Base-by-base conservation (phyloP, 2,113 vertebrate genomes). In the Nibea coibor region DNA sequence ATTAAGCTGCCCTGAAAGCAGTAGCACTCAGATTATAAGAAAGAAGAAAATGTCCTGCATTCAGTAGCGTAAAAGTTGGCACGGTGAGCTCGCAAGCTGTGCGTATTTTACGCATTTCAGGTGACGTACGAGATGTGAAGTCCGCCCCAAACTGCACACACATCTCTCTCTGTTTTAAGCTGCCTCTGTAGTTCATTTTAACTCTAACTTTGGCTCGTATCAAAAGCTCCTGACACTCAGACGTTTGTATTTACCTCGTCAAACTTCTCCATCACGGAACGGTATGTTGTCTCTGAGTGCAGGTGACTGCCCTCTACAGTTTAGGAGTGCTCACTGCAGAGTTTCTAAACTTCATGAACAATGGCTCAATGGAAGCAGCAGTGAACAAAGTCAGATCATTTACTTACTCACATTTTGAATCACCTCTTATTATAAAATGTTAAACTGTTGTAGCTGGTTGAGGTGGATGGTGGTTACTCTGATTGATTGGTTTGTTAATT, bases 221-320 rank as follows among this genome's bases (percentile, higher is more conserved):
- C 6, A 10, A 39, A 39, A 39, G 35, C 35, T 22, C 0, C n/a
- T 16, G 5, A 3, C 2, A 4, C 4, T 11, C 43, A 17, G 42
- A 10, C 17, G 14, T 5, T 4, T 14, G 31, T 45, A 63, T 57
- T 90, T 86, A 93, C 92, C 91, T 93, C 89, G 0, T n/a, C 4
- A 74, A 89, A 87, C 16, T 22, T 80, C 0, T 84, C 90, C 89
- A 93, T 89, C 0, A 10, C n/a, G 2, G 8, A 0, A 10, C n/a
- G 1, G 8, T 15, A 11, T 3, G 51, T 11, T 75, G 67, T 74
- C 67, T 66, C 10, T 57, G 39, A 45, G 12, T 45, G 11, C 43
- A 11, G 11, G 43, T 45, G 3, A 45, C 43, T 45, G 43, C 43
- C 43, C 58, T 11, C 85, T 80, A 7, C 64, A 35, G 88, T 10